Evolutionary conservation across 2,113 vertebrate species (phyloP).

Genomic region (Oceanites oceanicus): DNA sequence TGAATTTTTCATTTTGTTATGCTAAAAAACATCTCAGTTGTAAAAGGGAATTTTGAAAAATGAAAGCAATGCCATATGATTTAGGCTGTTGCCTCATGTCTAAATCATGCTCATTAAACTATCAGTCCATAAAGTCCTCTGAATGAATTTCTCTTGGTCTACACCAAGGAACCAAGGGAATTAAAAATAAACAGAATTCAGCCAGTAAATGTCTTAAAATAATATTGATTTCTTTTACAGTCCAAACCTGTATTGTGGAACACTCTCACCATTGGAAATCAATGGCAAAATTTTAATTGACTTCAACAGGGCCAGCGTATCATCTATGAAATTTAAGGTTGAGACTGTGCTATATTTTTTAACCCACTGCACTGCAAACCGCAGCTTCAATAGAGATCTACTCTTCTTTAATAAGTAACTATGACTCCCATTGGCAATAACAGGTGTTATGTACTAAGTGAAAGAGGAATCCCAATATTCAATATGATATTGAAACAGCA

Average conservation of each 20-base stretch:
- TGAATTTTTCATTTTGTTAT: not conserved
- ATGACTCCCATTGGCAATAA: not conserved
- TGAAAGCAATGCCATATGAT: not conserved
- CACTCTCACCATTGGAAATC: conserved; percentile 12
- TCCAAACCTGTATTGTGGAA: not conserved
- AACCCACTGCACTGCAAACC: conserved; percentile 7
- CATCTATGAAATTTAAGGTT: not conserved
- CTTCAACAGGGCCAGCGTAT: not conserved
- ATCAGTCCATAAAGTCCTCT: not conserved
- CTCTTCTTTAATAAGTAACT: not conserved
- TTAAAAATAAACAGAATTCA: conserved; percentile 35
- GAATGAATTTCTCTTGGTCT: not conserved
- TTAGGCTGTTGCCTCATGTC: not conserved
- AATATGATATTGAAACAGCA: not conserved
- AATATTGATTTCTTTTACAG: conserved; percentile 24
- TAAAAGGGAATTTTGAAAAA: not conserved
- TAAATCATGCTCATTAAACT: not conserved
- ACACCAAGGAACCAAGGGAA: not conserved
- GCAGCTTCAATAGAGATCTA: not conserved
- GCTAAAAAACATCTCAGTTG: not conserved
- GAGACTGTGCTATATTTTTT: not conserved
- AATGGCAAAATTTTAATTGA: conserved; percentile 41
- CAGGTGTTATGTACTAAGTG: not conserved
- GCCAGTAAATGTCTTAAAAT: conserved; percentile 3
- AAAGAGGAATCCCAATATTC: not conserved